Percentiles rank a stretch among this genome's conserved stretches.
phyloP scores from a whole-genome alignment of 2,797 vertebrate species.

The Eremophila alpestris region DNA sequence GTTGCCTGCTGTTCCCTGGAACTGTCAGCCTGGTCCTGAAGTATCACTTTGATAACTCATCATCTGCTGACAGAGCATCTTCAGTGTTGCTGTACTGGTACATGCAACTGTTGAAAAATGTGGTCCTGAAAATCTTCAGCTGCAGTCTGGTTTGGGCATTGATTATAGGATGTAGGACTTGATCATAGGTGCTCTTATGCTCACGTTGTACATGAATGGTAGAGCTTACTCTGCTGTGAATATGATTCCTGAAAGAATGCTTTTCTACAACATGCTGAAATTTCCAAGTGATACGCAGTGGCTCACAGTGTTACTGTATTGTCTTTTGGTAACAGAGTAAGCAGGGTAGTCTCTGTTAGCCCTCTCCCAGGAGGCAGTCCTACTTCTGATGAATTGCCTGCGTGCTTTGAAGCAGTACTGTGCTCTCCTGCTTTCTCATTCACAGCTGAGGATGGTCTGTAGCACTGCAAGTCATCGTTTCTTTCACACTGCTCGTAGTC shows the following conservation, averaged over 20 bases:
- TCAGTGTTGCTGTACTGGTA: not conserved
- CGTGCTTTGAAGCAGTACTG: not conserved
- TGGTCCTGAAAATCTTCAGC: not conserved
- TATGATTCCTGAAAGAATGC: not conserved
- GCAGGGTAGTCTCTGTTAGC: not conserved
- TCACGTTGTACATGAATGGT: not conserved
- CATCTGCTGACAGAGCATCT: not conserved
- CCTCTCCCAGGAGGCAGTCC: not conserved
- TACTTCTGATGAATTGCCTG: not conserved
- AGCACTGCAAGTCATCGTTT: not conserved
- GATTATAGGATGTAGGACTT: not conserved
- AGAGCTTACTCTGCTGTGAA: not conserved
- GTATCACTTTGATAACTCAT: not conserved
- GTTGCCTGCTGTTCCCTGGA: not conserved
- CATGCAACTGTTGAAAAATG: not conserved
- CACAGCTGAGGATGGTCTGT: not conserved
- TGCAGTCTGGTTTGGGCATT: not conserved
- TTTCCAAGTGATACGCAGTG: not conserved
- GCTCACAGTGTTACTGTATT: not conserved
- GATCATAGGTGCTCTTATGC: not conserved
- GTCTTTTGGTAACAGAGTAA: not conserved
- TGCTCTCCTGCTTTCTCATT: not conserved
- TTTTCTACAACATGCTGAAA: not conserved
- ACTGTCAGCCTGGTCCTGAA: not conserved
- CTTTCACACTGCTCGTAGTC: not conserved